phyloP scores from a whole-genome alignment of 2,888 invertebrate genomes.

The Drosophila atripex region DNA sequence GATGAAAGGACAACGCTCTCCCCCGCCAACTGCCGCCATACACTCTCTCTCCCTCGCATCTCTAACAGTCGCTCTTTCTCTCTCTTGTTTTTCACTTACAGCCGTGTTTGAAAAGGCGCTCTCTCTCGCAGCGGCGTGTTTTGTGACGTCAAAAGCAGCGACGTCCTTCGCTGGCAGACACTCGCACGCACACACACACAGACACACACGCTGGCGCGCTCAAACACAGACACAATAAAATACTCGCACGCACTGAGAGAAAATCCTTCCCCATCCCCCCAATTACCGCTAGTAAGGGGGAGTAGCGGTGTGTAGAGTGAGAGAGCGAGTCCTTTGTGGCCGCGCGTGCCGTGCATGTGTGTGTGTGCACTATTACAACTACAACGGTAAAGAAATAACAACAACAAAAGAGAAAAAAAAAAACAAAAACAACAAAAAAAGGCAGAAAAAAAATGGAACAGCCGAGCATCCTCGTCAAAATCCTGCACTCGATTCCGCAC shows the following conservation, averaged over 20 bases:
- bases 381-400: slow-evolving; percentile 22
- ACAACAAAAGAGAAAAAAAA: slow-evolving; percentile 25
- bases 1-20: slow-evolving; percentile 25
- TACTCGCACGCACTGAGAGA: slow-evolving; percentile 29
- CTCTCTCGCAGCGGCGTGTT: slow-evolving; percentile 40
- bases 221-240: slow-evolving; percentile 35
- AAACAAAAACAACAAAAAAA: slow-evolving; percentile 12
- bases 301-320: slow-evolving; percentile 4
- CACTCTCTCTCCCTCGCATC: slow-evolving; percentile 2
- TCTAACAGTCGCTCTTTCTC: slow-evolving; percentile 1
- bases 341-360: slow-evolving; percentile 25
- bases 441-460: slow-evolving; percentile 86
- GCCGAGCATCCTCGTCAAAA: slow-evolving; percentile 92
- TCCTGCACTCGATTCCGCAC: slow-evolving; percentile 95
- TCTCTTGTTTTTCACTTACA: slow-evolving; percentile 16
- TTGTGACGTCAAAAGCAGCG: slow-evolving; percentile 65
- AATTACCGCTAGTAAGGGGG: slow-evolving; percentile 3
- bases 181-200: slow-evolving; percentile 38
- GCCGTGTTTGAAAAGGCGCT: slow-evolving; percentile 17
- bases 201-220: slow-evolving; percentile 24
- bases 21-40: slow-evolving; percentile 8
- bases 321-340: slow-evolving; percentile 28
- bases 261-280: slow-evolving; percentile 11
- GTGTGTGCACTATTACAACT: slow-evolving; percentile 47
- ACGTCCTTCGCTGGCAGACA: slow-evolving; percentile 47